Evolutionary conservation across 2,888 invertebrate species (phyloP).

Genomic region (Spodoptera exigua): DNA sequence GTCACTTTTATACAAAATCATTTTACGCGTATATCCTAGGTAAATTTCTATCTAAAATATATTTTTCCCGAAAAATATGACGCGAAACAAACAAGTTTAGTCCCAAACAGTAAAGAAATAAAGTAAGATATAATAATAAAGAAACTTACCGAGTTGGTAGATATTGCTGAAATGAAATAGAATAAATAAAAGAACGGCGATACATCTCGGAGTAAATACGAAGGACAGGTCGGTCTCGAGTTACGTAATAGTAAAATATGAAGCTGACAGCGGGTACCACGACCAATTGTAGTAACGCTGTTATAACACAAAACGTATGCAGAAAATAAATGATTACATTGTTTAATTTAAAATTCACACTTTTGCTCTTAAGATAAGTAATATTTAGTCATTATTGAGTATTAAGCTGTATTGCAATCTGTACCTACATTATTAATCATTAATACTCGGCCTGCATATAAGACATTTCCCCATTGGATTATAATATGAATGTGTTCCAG

Average conservation of each 20-base stretch:
- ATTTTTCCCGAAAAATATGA: conserved; percentile 47
- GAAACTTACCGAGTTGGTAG: conserved; percentile 62
- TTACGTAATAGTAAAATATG: conserved; percentile 41
- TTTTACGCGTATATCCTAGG: too few relatives aligned
- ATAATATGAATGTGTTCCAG: conserved; percentile 75
- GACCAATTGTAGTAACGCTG: conserved; percentile 25
- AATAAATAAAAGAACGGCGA: conserved; percentile 56
- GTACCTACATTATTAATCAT: conserved; percentile 15
- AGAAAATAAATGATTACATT: conserved; percentile 32
- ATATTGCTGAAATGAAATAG: conserved; percentile 60
- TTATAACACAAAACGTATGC: conserved; percentile 17
- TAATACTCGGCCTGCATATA: conserved; percentile 48
- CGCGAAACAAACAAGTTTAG: conserved; percentile 56
- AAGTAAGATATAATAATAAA: conserved; percentile 61
- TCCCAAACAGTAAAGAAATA: conserved; percentile 60
- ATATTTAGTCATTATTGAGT: conserved; percentile 15
- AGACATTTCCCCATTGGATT: conserved; percentile 68
- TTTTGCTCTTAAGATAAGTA: conserved; percentile 13
- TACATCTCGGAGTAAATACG: conserved; percentile 37
- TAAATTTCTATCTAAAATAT: conserved; percentile 37
- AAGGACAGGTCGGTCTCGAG: conserved; percentile 42
- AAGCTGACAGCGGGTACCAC: conserved; percentile 18
- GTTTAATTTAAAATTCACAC: conserved; percentile 41
- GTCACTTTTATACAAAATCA: conserved; percentile 22
- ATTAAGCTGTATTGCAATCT: conserved; percentile 8